These are phyloP conservation scores for Troilus luridus DNA, from an alignment of 2,888 invertebrate genomes.

Conservation along the genomic window DNA sequence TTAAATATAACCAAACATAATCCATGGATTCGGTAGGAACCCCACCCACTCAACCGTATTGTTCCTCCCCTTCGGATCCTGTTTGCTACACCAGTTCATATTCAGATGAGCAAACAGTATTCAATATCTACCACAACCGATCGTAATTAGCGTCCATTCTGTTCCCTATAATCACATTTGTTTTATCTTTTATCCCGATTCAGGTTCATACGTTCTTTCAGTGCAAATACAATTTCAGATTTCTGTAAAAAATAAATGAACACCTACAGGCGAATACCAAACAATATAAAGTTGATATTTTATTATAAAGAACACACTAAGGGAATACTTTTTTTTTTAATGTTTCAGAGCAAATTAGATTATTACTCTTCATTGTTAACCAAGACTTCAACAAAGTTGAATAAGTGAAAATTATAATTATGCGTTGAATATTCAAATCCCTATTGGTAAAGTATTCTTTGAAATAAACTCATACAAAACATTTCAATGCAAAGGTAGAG, in stretches of 20 bases:
- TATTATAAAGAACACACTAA: too few relatives aligned
- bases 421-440: too few relatives aligned
- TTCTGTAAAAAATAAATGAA: not conserved
- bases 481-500: too few relatives aligned
- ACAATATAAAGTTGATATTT: not conserved
- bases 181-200: not conserved
- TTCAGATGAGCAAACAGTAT: constrained; percentile 30
- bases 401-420: too few relatives aligned
- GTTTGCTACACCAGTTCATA: not conserved
- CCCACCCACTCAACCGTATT: constrained; percentile 1
- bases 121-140: not conserved
- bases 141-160: constrained; percentile 33
- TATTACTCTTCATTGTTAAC: too few relatives aligned
- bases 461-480: too few relatives aligned
- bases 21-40: not conserved
- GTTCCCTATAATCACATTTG: not conserved
- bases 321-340: too few relatives aligned
- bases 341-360: too few relatives aligned
- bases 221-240: not conserved
- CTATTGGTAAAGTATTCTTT: too few relatives aligned
- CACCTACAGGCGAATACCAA: not conserved
- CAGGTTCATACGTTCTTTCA: not conserved
- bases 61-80: not conserved
- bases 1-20: not conserved
- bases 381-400: too few relatives aligned